Evolutionary conservation across 2,797 vertebrate species (phyloP), one percentile per base, ranked within the genome.

Genomic region (Cercopithecus petaurista): DNA sequence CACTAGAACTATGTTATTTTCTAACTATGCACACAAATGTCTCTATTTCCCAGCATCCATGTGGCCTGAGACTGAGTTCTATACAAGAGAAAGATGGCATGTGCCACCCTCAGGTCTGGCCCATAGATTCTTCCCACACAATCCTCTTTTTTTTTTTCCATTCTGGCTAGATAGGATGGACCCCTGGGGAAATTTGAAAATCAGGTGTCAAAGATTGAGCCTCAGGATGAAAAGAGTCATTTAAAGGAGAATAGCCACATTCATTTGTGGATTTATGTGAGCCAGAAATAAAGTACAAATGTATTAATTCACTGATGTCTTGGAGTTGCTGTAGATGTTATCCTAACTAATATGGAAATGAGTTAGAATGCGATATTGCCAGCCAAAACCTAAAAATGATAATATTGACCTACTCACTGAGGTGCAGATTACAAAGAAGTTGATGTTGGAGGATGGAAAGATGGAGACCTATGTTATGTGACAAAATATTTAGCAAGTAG

Each of bases 51-150:
- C 28, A 81, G 3, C 0, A 26, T 90, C 24, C 52, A 75, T 50
- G 21, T 83, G 30, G 30, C 12, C 8, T 28, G 9, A 79, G 22
- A 67, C 21, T 67, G 11, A 79, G 8, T 85, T 61, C 15, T 64
- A 72, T 15, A n/a, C 10, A 76, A 81, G 11, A 88, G 12, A 57
- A 91, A 84, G 39, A 55, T 43, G 9, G 9, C 12, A 17, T 76
- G 14, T 24, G n/a, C 1, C 4, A 36, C 6, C 7, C n/a, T 80
- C 30, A 46, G 0, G 0, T 41, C 15, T 88, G 39, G 5, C 15
- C 4, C 8, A 28, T 19, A 61, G 28, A n/a, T 15, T 0, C 19
- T 55, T 67, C 5, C 5, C 33, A n/a, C 0, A 0, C 17, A 24
- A 61, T 61, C 10, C 17, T 1, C 28, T 80, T 59, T 52, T 21